Conservation (phyloP, 2,888 invertebrate species). For the Lasioglossum marginatum region DNA sequence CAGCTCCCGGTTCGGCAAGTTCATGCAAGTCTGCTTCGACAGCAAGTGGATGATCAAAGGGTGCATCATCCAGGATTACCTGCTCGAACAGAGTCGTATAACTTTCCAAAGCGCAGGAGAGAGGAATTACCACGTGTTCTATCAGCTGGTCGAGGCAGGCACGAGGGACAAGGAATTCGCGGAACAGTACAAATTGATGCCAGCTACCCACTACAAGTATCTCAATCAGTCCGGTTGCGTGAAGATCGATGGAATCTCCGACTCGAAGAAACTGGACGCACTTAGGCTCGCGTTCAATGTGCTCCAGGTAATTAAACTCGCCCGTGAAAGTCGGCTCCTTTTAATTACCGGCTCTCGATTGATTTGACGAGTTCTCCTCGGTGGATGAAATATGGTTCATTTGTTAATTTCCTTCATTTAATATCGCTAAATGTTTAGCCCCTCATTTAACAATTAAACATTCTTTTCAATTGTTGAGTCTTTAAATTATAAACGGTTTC, state of each 20-base stretch:
- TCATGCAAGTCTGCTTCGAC: slow-evolving; percentile 97
- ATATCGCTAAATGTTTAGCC: too few relatives aligned
- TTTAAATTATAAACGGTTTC: neutral
- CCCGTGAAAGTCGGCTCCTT: neutral
- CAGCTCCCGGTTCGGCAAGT: slow-evolving; percentile 97
- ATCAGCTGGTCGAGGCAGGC: slow-evolving; percentile 95
- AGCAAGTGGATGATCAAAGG: slow-evolving; percentile 95
- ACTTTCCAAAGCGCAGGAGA: slow-evolving; percentile 95
- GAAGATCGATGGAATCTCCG: slow-evolving; percentile 88
- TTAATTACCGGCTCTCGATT: neutral
- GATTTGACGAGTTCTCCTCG: neutral
- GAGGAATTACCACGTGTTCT: slow-evolving; percentile 96
- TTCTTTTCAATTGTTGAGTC: neutral
- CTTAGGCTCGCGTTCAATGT: slow-evolving; percentile 95
- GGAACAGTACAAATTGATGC: slow-evolving; percentile 89
- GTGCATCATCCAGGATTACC: slow-evolving; percentile 95
- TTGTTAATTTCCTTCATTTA: neutral
- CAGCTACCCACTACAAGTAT: slow-evolving; percentile 92
- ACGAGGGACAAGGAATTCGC: slow-evolving; percentile 92
- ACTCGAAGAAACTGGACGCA: slow-evolving; percentile 92
- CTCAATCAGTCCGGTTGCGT: slow-evolving; percentile 92
- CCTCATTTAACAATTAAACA: neutral
- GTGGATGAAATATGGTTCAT: neutral
- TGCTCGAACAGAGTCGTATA: slow-evolving; percentile 95
- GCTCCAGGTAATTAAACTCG: slow-evolving; percentile 86